Base-by-base conservation (phyloP, 1,140 invertebrate species). In the Drosophila bocki region DNA sequence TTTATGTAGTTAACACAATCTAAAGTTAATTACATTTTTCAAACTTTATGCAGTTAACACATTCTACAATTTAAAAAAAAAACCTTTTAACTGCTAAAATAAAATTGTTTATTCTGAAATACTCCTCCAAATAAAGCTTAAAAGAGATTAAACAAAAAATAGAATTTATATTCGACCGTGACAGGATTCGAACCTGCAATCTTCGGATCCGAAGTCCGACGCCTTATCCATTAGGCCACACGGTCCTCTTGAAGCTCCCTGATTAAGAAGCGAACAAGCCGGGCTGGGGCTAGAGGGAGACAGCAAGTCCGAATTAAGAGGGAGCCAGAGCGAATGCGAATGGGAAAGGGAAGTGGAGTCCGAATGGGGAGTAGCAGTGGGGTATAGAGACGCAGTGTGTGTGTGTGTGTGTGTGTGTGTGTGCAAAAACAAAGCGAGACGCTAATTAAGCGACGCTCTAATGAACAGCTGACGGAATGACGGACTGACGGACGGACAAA, bases 401-500 rank as follows among this genome's bases (percentile, higher is more conserved):
- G 41, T 63, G 26, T 48, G 8, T 50, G 32, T 51, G 50, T 17
- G 41, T 63, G 26, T 48, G 33, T 64, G 50, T 77, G 37, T 56
- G 64, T 67, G 54, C 47, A 35, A 67, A 67, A 86, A 85, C 74
- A 85, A 85, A 85, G 74, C 82, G 32, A 42, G 74, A 71, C 69
- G 84, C 84, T 87, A 87, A 87, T 87, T 87, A 87, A 87, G 84
- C 84, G 54, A 80, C 69, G 80, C 80, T 87, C 84, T 87, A 87
- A 87, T 87, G 84, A 87, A 87, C 77, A 87, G 65, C 67, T 45
- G 67, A 78, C 72, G 62, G 41, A 68, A 51, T 51, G 56, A 56
- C 51, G 54, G 62, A 57, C 68, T 57, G 64, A 70, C 64, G 65
- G 68, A 57, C 50, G 50, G 67, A 71, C 41, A 72, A 71, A 48